phyloP scores from a whole-genome alignment of 2,888 invertebrate species.

The Clepsis dumicolana region DNA sequence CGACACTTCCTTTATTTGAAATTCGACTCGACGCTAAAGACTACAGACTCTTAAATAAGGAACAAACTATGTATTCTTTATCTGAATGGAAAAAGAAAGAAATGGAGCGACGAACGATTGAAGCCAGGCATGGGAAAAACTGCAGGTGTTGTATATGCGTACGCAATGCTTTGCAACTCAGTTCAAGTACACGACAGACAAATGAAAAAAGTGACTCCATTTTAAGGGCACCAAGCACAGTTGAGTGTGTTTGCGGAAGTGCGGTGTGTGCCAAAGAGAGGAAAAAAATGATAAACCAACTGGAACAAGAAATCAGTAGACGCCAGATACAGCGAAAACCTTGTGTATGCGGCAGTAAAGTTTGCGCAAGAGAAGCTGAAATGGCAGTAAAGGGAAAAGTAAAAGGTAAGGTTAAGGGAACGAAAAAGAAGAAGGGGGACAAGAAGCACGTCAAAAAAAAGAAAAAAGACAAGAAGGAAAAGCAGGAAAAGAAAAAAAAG shows the following conservation, averaged over 20 bases:
- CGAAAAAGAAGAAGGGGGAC: background rate
- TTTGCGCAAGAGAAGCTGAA: constrained; percentile 1
- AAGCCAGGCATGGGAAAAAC: background rate
- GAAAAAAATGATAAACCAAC: background rate
- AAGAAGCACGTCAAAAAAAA: background rate
- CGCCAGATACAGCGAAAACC: background rate
- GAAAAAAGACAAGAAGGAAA: background rate
- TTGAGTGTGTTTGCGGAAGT: background rate
- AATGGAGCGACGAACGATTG: background rate
- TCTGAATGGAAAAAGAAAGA: constrained; percentile 1
- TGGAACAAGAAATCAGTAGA: background rate
- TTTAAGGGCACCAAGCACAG: background rate
- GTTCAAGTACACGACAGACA: background rate
- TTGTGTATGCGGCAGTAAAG: constrained; percentile 4
- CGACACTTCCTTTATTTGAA: background rate
- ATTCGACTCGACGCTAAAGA: constrained; percentile 39
- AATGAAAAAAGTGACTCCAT: background rate
- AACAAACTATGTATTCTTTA: constrained; percentile 17
- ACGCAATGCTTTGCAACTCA: background rate
- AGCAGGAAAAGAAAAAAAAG: background rate
- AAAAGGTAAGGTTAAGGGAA: background rate
- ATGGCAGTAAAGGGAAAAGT: background rate
- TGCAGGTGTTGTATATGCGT: constrained; percentile 6
- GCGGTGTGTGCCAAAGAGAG: constrained; percentile 1
- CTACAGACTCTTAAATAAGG: constrained; percentile 47